phyloP scores from a whole-genome alignment of 1,140 invertebrate genomes.

The Maniola jurtina region DNA sequence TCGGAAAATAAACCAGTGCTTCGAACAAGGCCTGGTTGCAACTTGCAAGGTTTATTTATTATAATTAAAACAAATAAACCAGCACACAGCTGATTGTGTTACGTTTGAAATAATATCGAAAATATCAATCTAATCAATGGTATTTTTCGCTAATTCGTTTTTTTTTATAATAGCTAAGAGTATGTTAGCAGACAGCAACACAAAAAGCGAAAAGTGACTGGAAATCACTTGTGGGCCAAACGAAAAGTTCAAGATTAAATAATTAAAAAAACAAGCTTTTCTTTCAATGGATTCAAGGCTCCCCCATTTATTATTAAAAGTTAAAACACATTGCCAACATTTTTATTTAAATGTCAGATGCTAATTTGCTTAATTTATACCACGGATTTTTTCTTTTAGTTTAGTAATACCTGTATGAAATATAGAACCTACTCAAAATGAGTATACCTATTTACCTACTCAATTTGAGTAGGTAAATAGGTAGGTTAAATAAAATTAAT shows the following conservation, averaged over 20 bases:
- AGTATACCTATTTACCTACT: no score
- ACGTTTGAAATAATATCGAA: background rate
- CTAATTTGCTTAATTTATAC: background rate
- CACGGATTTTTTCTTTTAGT: background rate
- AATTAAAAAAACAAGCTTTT: background rate
- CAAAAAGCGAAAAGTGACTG: no score
- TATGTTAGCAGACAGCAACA: no score
- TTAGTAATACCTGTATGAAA: background rate
- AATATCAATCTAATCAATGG: background rate
- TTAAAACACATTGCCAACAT: background rate
- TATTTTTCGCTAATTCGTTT: background rate
- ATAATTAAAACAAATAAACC: constrained; percentile 24
- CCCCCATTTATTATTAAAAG: background rate
- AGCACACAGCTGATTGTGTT: constrained; percentile 15
- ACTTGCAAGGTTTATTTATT: constrained; percentile 16
- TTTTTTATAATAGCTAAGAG: no score
- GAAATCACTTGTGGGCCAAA: no score
- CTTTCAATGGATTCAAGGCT: background rate
- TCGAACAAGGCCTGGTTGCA: constrained; percentile 19
- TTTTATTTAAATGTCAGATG: background rate
- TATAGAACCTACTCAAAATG: no score
- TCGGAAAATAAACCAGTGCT: constrained; percentile 16
- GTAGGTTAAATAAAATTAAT: no score
- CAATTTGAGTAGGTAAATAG: no score
- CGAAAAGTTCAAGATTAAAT: background rate